Base-by-base conservation (phyloP, 2,113 vertebrate species). In the Rhinoderma darwinii region DNA sequence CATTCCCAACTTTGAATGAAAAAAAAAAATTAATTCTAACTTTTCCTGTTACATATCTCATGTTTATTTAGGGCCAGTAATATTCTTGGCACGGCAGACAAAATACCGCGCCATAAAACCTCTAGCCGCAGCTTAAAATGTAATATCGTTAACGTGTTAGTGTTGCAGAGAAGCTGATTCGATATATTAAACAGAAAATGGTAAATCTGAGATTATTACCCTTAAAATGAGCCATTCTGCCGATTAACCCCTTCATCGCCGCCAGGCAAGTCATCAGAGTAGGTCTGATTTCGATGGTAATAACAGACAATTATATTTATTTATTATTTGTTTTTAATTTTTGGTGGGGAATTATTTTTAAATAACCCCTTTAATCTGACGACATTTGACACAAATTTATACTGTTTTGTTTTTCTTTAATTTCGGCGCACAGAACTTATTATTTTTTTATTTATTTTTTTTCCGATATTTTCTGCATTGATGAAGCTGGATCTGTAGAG, bases 1-100 rank as follows among this genome's bases (percentile, higher is more conserved):
- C 54, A 87, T 87, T 87, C 66, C 68, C 50, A 50, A 82, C 68
- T 75, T 54, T 81, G 66, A 72, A 81, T 14, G 35, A 72, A 70
- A 73, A 80, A 35, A 78, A 82, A 78, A 78, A 30, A 35, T 74
- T 70, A n/a, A 41, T 82, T 87, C 35, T 54, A 43, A 75, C 86
- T 59, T 82, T 87, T 82, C 78, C 86, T 82, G 77, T 87, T 82
- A 87, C 86, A 82, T 74, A 75, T 75, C 70, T 82, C 41, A 82
- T 82, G 86, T 87, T 87, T 87, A 82, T 87, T 87, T 82, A 87
- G 86, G 47, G 86, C 78, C 86, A 75, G 51, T 87, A 87, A 87
- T 87, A 87, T 82, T 75, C 78, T 87, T 82, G 86, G 86, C 78
- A 75, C 27, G 22, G 79, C 11, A 25, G 50, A 27, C 32, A 82